These are phyloP conservation scores for Buathra laborator DNA, from an alignment of 2,888 invertebrate species.

Conservation along the genomic window DNA sequence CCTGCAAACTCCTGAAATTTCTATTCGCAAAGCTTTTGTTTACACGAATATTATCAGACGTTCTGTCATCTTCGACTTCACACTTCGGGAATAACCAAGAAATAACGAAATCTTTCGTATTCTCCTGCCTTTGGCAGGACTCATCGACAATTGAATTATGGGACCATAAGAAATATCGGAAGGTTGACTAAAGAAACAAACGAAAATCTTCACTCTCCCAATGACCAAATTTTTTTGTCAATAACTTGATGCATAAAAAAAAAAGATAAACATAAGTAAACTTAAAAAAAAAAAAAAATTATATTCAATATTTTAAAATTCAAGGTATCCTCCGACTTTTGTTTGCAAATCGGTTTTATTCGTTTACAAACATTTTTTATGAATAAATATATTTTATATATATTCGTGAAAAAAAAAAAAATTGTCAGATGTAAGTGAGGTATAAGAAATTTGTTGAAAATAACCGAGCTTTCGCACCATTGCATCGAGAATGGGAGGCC, in stretches of 20 bases:
- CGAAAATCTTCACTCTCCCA: background rate
- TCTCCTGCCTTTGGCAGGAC: background rate
- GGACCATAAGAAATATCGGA: background rate
- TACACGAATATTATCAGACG: background rate
- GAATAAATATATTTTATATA: background rate
- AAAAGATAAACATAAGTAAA: background rate
- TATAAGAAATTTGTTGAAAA: constrained; percentile 44
- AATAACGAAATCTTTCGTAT: background rate
- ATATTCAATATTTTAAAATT: no score
- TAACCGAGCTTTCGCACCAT: constrained; percentile 43
- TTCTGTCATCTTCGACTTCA: constrained; percentile 1
- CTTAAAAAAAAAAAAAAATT: background rate
- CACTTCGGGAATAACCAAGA: background rate
- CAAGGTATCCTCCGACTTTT: background rate
- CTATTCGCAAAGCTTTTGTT: background rate
- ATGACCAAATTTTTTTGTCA: background rate
- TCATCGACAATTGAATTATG: background rate
- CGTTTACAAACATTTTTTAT: background rate
- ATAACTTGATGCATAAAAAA: no score
- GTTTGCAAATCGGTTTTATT: background rate
- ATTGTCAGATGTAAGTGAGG: constrained; percentile 1
- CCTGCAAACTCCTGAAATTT: background rate
- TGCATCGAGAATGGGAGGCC: constrained; percentile 38
- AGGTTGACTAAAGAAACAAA: background rate
- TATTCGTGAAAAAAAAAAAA: background rate